Base-by-base conservation (phyloP, 2,113 vertebrate species). In the Dicaeum eximium region DNA sequence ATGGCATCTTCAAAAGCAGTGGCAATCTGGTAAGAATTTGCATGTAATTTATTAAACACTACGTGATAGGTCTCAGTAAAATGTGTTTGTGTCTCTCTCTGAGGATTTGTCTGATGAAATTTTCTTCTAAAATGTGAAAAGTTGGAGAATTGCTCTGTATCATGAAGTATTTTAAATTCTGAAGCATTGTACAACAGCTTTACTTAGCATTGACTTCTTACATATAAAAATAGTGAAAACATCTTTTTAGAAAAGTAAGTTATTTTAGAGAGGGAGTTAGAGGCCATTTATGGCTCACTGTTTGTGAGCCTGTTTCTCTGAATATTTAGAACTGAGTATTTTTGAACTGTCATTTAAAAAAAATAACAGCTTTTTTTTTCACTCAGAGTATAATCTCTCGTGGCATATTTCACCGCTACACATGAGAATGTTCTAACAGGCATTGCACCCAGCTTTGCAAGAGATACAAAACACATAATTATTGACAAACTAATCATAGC, bases 1-100 rank as follows among this genome's bases (percentile, higher is more conserved):
- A 35, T 42, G 42, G 47, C 27, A 61, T 92, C 75, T 92, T 88
- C 86, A 70, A 50, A 92, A 90, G 33, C 42, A 82, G 7, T 56
- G 65, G 27, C 14, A n/a, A 83, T 86, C 80, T 67, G 94, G 92
- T 97, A 97, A 95, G 94, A 78, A 91, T 88, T 86, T 80, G 64
- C 60, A n/a, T 78, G 17, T 71, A 47, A 74, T 73, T 90, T 93
- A 61, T 92, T 75, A 73, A 86, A 65, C 30, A n/a, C 31, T 78
- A 56, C 0, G 0, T 80, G 30, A 27, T 58, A 51, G 33, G 73
- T 92, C 38, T 92, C 22, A 58, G 65, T 83, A 80, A 86, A 92
- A 74, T 40, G 21, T 65, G 23, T 75, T 90, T 80, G n/a, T 58
- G 8, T 86, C 38, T 88, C 44, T 80, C 50, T 83, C 42, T 58